Conservation (phyloP, 2,113 vertebrate genomes). For the Xyrauchen texanus region DNA sequence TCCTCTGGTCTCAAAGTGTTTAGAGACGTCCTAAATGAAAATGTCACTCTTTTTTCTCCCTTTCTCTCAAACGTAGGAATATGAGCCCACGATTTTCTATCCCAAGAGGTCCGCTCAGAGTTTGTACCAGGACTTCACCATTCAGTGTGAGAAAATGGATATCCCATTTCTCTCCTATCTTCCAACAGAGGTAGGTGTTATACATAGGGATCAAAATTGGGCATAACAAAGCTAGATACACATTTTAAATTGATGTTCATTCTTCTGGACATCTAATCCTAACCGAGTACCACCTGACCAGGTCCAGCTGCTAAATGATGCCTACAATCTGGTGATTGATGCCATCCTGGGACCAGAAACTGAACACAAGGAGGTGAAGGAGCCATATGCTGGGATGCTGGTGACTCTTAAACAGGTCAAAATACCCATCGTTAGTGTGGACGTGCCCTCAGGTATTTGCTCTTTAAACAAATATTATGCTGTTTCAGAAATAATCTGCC, state of each 20-base stretch:
- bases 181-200: constrained; percentile 82
- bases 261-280: constrained; percentile 15
- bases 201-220: not conserved
- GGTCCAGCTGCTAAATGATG: constrained; percentile 93
- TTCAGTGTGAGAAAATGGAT: constrained; percentile 97
- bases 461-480: too few species aligned
- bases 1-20: too few species aligned
- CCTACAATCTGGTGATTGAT: constrained; percentile 91
- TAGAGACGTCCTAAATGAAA: too few species aligned
- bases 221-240: too few species aligned
- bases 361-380: constrained; percentile 71
- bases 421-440: constrained; percentile 89
- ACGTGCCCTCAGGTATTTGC: constrained; percentile 87
- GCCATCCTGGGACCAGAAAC: constrained; percentile 84
- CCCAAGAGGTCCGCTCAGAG: constrained; percentile 82
- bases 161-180: constrained; percentile 94
- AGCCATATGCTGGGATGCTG: constrained; percentile 82
- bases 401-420: constrained; percentile 85
- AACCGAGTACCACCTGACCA: constrained; percentile 54
- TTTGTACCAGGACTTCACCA: constrained; percentile 86
- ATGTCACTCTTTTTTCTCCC: constrained; percentile 30
- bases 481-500: too few species aligned
- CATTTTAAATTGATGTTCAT: constrained; percentile 13
- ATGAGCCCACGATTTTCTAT: constrained; percentile 93
- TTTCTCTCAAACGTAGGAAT: constrained; percentile 76